These are phyloP conservation scores for Alosa alosa DNA, from an alignment of 2,113 vertebrate species.

Conservation along the genomic window DNA sequence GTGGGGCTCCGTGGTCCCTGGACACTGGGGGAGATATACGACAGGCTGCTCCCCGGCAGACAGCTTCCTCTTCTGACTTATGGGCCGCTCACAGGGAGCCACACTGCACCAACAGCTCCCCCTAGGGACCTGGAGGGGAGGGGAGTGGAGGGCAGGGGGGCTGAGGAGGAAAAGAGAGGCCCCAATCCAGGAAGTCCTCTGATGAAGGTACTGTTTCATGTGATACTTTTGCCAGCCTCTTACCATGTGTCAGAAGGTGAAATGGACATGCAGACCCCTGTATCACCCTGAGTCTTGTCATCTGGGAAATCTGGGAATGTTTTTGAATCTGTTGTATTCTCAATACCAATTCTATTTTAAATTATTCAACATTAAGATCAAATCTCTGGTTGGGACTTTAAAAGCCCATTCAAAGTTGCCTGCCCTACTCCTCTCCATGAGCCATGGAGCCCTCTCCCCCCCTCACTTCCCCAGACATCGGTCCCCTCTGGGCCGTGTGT, in stretches of 20 bases:
- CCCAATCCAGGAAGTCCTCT: slow-evolving; percentile 4
- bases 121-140: slow-evolving; percentile 19
- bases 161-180: background rate
- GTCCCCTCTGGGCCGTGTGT: background rate
- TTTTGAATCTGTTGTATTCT: no score
- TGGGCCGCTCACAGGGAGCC: slow-evolving; percentile 37
- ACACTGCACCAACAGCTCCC: slow-evolving; percentile 26
- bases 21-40: slow-evolving; percentile 61
- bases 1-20: slow-evolving; percentile 34
- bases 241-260: background rate
- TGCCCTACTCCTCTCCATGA: background rate
- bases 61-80: slow-evolving; percentile 64
- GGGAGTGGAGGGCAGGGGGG: background rate
- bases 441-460: background rate
- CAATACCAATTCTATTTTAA: no score
- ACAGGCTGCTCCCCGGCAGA: slow-evolving; percentile 47
- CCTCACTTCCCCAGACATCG: background rate
- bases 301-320: no score
- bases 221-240: background rate
- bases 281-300: no score
- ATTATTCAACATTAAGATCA: no score
- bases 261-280: background rate
- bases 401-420: no score
- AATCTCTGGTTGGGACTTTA: no score
- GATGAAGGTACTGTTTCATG: background rate